Percentiles rank a stretch among this genome's conserved stretches.
phyloP scores from a whole-genome alignment of 2,113 vertebrate species.

The Hoplias malabaricus region DNA sequence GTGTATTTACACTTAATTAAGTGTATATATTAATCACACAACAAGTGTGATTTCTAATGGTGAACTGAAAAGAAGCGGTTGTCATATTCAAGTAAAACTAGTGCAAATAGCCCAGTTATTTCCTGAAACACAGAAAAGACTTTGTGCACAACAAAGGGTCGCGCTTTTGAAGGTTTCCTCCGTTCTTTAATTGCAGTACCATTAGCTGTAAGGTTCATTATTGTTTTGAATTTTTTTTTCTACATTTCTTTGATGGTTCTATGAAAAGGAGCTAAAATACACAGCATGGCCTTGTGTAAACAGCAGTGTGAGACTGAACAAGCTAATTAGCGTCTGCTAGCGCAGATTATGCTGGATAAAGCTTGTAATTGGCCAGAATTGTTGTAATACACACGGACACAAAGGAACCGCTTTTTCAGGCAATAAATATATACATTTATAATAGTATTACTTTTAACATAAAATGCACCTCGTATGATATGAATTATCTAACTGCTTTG shows the following conservation, averaged over 20 bases:
- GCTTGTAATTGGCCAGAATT: too few relatives aligned
- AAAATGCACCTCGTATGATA: too few relatives aligned
- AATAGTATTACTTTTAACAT: too few relatives aligned
- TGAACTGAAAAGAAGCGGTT: background rate
- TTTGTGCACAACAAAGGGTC: background rate
- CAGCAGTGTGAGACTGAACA: background rate
- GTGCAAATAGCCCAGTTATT: background rate
- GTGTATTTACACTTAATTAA: too few relatives aligned
- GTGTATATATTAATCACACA: background rate
- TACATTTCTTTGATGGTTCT: background rate
- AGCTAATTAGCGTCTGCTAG: background rate
- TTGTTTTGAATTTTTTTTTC: background rate
- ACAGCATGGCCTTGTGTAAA: background rate
- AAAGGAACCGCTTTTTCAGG: too few relatives aligned
- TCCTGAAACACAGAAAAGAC: background rate
- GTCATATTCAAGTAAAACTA: background rate
- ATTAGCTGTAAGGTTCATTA: background rate
- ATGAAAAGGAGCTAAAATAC: background rate
- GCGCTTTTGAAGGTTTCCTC: background rate
- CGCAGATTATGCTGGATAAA: background rate
- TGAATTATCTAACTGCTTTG: too few relatives aligned
- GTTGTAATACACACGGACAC: too few relatives aligned
- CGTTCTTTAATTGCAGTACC: background rate
- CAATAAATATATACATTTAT: too few relatives aligned
- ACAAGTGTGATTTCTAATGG: background rate